Conservation (phyloP, 1,140 invertebrate species). For the Laupala kohalensis region DNA sequence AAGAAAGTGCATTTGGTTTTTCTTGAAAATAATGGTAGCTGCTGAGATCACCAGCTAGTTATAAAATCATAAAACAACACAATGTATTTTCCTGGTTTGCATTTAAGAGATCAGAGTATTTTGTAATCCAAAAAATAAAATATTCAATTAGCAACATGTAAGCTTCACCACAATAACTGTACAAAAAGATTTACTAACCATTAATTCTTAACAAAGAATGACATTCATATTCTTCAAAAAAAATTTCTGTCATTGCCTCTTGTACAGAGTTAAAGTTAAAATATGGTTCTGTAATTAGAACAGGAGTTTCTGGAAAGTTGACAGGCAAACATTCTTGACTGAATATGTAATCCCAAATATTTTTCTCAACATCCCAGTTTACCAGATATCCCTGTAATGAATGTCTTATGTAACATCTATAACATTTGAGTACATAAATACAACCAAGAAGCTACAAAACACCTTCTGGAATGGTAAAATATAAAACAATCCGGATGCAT, state of each 20-base stretch:
- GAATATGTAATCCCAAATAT: conserved; percentile 92
- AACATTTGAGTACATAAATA: neutral
- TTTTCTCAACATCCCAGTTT: conserved; percentile 93
- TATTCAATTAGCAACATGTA: too few relatives aligned
- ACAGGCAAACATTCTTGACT: conserved; percentile 75
- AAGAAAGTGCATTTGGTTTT: conserved; percentile 45
- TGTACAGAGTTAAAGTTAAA: conserved; percentile 89
- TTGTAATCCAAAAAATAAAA: too few relatives aligned
- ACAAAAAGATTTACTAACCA: conserved; percentile 35
- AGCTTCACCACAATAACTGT: too few relatives aligned
- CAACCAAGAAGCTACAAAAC: neutral
- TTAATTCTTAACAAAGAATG: conserved; percentile 70
- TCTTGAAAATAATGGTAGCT: conserved; percentile 39
- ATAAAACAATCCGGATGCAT: conserved; percentile 88
- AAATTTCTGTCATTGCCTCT: conserved; percentile 87
- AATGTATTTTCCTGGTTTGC: too few relatives aligned
- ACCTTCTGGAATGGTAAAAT: conserved; percentile 85
- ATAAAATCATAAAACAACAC: too few relatives aligned
- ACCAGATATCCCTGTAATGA: conserved; percentile 65
- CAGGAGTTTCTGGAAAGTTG: conserved; percentile 57
- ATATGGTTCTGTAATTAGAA: conserved; percentile 87
- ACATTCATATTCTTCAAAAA: conserved; percentile 96
- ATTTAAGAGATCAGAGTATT: too few relatives aligned
- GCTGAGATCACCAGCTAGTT: conserved; percentile 34
- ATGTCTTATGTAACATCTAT: conserved; percentile 11